Conservation (phyloP, 1,140 invertebrate genomes). For the Brevipalpus yothersi region DNA sequence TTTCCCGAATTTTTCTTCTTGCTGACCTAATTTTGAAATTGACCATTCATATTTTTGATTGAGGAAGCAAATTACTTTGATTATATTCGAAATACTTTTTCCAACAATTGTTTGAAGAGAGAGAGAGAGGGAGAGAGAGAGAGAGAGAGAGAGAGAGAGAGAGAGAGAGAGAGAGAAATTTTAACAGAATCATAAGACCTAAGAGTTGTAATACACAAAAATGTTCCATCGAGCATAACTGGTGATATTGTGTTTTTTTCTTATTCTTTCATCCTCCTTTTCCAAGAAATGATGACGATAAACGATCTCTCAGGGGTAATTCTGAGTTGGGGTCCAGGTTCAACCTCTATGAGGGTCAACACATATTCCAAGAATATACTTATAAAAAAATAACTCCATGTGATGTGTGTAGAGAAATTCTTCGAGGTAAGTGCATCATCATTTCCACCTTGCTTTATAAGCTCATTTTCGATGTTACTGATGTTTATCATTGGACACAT, state of each 20-base stretch:
- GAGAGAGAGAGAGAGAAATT: not conserved
- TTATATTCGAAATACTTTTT: too few species aligned
- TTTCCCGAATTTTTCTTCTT: too few species aligned
- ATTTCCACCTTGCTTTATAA: not conserved
- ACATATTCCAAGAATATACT: slow-evolving; percentile 74
- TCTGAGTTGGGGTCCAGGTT: slow-evolving; percentile 8
- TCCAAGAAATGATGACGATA: not conserved
- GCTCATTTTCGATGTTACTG: not conserved
- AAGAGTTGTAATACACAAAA: not conserved
- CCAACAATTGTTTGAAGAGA: too few species aligned
- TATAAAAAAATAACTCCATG: slow-evolving; percentile 87
- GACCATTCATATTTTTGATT: too few species aligned
- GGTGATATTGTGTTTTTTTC: not conserved
- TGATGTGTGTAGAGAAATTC: slow-evolving; percentile 70
- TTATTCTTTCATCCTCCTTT: not conserved
- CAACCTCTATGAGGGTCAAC: slow-evolving; percentile 21
- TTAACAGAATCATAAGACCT: not conserved
- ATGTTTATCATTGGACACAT: not conserved
- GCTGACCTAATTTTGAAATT: too few species aligned
- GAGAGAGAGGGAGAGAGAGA: too few species aligned
- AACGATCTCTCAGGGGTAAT: not conserved
- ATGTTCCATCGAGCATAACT: not conserved
- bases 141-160: too few species aligned
- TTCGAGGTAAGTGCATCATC: slow-evolving; percentile 35
- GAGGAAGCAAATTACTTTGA: too few species aligned